These are phyloP conservation scores for Leucozona laternaria DNA, from an alignment of 2,888 invertebrate species.

Conservation along the genomic window DNA sequence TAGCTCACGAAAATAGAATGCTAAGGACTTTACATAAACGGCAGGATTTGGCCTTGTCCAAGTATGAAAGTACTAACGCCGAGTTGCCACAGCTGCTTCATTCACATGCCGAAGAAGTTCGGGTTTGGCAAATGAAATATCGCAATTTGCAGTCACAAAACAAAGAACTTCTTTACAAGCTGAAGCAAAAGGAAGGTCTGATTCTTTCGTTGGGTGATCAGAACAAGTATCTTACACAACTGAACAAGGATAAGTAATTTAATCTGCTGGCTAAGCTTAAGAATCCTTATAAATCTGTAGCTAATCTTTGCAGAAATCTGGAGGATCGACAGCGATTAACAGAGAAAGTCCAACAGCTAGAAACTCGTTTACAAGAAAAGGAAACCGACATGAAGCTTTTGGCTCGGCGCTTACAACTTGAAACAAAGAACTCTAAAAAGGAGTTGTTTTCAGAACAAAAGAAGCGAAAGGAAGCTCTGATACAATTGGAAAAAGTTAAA, in stretches of 20 bases:
- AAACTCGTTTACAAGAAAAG: conserved; percentile 85
- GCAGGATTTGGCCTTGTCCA: conserved; percentile 90
- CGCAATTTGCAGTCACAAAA: conserved; percentile 87
- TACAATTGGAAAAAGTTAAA: conserved; percentile 85
- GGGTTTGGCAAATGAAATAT: conserved; percentile 88
- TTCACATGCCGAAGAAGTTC: conserved; percentile 91
- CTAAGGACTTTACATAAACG: conserved; percentile 91
- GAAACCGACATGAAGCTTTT: conserved; percentile 88
- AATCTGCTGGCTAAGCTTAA: rapidly evolving
- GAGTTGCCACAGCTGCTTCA: conserved; percentile 89
- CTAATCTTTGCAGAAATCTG: conserved; percentile 85
- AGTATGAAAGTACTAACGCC: conserved; percentile 90
- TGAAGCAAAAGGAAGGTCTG: conserved; percentile 89
- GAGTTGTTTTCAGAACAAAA: conserved; percentile 88
- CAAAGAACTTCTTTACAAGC: conserved; percentile 86
- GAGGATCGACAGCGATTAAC: conserved; percentile 90
- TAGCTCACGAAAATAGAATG: conserved; percentile 90
- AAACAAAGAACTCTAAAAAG: conserved; percentile 90
- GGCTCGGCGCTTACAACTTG: conserved; percentile 88
- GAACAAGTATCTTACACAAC: conserved; percentile 88
- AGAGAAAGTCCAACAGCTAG: conserved; percentile 86
- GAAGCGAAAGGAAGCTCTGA: conserved; percentile 89
- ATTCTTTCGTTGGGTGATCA: conserved; percentile 87
- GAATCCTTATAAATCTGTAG: neutral
- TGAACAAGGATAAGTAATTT: conserved; percentile 88